Conservation (phyloP, 2,113 vertebrate genomes). For the Oryzias curvinotus region DNA sequence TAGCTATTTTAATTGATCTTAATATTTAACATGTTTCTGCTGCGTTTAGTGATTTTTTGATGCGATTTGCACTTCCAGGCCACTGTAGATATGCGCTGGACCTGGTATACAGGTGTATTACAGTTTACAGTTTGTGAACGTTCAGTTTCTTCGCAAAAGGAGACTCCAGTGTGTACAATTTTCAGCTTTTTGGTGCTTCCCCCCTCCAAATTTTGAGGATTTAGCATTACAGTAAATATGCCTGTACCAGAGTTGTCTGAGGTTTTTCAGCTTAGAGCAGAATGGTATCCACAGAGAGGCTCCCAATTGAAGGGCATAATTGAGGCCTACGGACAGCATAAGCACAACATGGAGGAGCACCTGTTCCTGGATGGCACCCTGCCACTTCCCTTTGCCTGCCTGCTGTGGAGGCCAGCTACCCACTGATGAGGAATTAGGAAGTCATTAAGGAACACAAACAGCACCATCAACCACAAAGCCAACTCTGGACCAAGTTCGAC, state of each 20-base stretch:
- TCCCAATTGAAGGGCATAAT: constrained; percentile 59
- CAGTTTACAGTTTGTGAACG: too few species aligned
- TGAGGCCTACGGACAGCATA: constrained; percentile 68
- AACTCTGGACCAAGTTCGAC: constrained; percentile 41
- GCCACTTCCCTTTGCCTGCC: constrained; percentile 69
- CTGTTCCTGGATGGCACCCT: constrained; percentile 72
- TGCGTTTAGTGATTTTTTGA: too few species aligned
- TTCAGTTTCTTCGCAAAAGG: too few species aligned
- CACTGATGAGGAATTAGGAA: constrained; percentile 78
- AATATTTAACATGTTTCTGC: too few species aligned
- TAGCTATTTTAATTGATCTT: too few species aligned
- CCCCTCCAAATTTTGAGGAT: background rate
- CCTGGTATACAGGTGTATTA: too few species aligned
- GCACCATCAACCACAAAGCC: constrained; percentile 43
- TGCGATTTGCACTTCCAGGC: too few species aligned
- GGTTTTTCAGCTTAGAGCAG: constrained; percentile 21
- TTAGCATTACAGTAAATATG: constrained; percentile 8
- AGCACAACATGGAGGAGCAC: constrained; percentile 67
- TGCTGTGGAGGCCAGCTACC: constrained; percentile 70
- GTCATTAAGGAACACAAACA: constrained; percentile 79
- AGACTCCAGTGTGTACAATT: background rate
- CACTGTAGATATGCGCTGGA: too few species aligned
- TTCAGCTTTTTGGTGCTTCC: background rate
- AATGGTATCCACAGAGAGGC: constrained; percentile 23
- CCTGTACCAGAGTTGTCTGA: background rate